Conservation (phyloP, 2,888 invertebrate genomes). For the Lacanobia wlatinum region DNA sequence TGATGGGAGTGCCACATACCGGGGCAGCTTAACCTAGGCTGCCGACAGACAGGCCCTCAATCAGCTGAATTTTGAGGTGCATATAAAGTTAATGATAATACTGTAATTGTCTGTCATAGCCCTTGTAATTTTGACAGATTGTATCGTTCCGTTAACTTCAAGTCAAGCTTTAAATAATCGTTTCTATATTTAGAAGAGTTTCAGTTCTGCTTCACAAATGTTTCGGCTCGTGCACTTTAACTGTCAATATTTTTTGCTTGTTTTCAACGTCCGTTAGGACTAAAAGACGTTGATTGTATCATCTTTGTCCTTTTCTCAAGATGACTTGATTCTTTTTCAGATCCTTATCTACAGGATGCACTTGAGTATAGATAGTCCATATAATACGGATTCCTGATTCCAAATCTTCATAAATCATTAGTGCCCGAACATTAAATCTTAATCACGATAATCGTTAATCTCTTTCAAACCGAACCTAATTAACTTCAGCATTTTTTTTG, state of each 20-base stretch:
- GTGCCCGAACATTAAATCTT: constrained; percentile 1
- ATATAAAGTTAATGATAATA: background rate
- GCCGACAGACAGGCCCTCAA: too few species aligned
- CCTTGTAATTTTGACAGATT: constrained; percentile 19
- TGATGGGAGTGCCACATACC: too few species aligned
- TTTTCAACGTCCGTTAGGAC: constrained; percentile 28
- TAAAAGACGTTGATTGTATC: constrained; percentile 39
- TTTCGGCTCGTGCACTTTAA: constrained; percentile 30
- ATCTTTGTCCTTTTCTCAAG: constrained; percentile 3
- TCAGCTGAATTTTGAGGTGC: too few species aligned
- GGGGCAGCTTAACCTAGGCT: too few species aligned
- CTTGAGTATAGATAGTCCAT: background rate
- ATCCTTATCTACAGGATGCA: background rate
- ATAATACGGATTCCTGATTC: background rate
- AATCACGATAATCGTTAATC: background rate
- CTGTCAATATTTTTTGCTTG: constrained; percentile 35
- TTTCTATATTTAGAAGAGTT: constrained; percentile 34
- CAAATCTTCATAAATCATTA: background rate
- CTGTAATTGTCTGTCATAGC: constrained; percentile 4
- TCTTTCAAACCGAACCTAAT: constrained; percentile 13
- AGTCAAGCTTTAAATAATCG: background rate
- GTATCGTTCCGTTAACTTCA: constrained; percentile 14
- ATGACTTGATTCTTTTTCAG: constrained; percentile 14
- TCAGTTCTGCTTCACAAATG: constrained; percentile 26
- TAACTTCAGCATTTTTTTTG: constrained; percentile 13